A percentile compares a stretch with the other conserved stretches of the same genome.
These are phyloP conservation scores for Trogon melanurus DNA, from an alignment of 2,113 vertebrate genomes.

Conservation along the genomic window DNA sequence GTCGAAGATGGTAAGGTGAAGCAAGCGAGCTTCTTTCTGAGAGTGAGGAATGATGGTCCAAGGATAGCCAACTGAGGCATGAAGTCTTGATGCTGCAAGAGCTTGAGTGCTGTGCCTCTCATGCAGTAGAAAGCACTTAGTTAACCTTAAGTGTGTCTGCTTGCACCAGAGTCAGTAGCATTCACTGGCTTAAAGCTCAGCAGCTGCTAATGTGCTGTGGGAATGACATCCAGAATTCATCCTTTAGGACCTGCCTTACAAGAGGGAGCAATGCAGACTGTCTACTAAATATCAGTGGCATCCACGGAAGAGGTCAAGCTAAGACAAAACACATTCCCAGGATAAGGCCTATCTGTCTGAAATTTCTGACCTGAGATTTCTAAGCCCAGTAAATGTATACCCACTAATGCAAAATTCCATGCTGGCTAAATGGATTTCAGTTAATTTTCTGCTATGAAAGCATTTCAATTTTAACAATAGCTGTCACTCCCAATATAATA, in stretches of 20 bases:
- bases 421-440: conserved; percentile 19
- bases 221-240: not conserved
- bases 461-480: conserved; percentile 51
- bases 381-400: not conserved
- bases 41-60: not conserved
- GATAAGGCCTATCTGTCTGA: conserved; percentile 36
- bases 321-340: conserved; percentile 28
- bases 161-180: not conserved
- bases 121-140: not conserved
- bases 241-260: not conserved
- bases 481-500: conserved; percentile 43
- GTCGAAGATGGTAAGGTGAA: not conserved
- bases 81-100: not conserved
- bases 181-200: not conserved
- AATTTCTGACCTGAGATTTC: conserved; percentile 30
- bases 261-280: not conserved
- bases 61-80: not conserved
- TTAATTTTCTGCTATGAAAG: conserved; percentile 32
- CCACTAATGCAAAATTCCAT: conserved; percentile 21
- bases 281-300: not conserved
- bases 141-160: not conserved
- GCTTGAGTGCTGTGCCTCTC: not conserved
- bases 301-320: not conserved
- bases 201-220: not conserved
- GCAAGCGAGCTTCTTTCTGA: not conserved